Evolutionary conservation across 2,888 invertebrate species (phyloP).

Genomic region (Augochlorella aurata): DNA sequence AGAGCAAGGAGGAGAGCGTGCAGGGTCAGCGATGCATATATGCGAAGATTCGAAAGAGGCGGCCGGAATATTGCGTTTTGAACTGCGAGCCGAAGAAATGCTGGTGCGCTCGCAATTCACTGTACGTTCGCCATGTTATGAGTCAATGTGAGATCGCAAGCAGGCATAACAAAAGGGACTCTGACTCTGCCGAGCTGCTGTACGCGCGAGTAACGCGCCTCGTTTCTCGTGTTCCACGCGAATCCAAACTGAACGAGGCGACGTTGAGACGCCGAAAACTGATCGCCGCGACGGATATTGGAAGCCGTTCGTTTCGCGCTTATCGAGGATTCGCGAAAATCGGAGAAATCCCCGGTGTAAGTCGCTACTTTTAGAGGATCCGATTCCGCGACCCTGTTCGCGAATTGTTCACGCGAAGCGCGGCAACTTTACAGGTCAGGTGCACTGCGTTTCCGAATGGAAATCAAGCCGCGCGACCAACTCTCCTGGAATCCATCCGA

Average conservation of each 20-base stretch:
- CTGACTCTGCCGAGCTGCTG: neutral
- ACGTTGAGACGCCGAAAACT: neutral
- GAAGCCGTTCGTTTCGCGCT: conserved; percentile 3
- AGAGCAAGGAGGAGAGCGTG: neutral
- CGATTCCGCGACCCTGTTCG: conserved; percentile 5
- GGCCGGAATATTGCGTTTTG: conserved; percentile 7
- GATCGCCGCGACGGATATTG: conserved; percentile 3
- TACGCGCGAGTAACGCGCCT: neutral
- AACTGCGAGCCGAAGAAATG: conserved; percentile 10
- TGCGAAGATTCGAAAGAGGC: neutral
- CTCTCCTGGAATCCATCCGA: conserved; percentile 31
- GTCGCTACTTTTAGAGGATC: neutral
- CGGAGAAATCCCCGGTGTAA: neutral
- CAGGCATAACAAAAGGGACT: neutral
- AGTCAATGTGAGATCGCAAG: neutral
- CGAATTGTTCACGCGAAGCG: conserved; percentile 18
- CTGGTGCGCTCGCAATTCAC: neutral
- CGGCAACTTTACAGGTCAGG: conserved; percentile 24
- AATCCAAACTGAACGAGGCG: neutral
- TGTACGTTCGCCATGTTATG: neutral
- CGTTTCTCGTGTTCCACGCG: neutral
- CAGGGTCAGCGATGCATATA: neutral
- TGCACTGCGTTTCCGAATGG: conserved; percentile 25
- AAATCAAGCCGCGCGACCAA: conserved; percentile 19
- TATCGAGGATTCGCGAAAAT: conserved; percentile 7